Evolutionary conservation across 2,113 vertebrate species (phyloP).

Genomic region (Pollimyrus isidori): DNA sequence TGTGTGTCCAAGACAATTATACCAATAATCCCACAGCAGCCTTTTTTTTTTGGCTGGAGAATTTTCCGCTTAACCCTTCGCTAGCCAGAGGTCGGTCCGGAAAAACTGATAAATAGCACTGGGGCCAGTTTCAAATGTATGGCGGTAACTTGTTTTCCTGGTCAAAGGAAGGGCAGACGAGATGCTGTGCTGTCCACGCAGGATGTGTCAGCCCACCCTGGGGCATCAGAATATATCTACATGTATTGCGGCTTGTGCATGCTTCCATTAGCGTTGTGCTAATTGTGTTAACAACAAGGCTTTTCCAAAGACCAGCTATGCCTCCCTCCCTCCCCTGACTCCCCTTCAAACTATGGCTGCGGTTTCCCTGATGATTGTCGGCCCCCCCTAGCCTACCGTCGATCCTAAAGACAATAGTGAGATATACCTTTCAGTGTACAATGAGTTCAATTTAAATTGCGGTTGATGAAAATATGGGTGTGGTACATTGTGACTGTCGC

Average conservation of each 20-base stretch:
- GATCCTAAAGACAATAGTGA: neutral
- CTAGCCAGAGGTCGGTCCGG: neutral
- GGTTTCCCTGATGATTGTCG: neutral
- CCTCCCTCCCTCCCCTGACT: neutral
- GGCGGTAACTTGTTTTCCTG: neutral
- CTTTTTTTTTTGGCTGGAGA: conserved; percentile 17
- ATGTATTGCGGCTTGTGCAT: neutral
- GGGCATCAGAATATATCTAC: neutral
- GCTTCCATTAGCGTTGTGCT: neutral
- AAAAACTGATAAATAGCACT: neutral
- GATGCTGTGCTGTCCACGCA: neutral
- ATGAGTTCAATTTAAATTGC: neutral
- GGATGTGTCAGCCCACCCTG: neutral
- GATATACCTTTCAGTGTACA: neutral
- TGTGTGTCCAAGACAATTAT: conserved; percentile 37
- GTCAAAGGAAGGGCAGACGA: neutral
- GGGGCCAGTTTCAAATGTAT: neutral
- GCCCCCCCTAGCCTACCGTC: no score
- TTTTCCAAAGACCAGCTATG: neutral
- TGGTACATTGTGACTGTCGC: neutral
- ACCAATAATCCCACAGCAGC: conserved; percentile 24
- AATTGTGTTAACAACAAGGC: neutral
- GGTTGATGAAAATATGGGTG: neutral
- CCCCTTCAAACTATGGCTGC: neutral
- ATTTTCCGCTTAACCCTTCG: conserved; percentile 17